A percentile compares a stretch with the other conserved stretches of the same genome.
Conservation (phyloP, 2,888 invertebrate species). For the Dilophus febrilis region DNA sequence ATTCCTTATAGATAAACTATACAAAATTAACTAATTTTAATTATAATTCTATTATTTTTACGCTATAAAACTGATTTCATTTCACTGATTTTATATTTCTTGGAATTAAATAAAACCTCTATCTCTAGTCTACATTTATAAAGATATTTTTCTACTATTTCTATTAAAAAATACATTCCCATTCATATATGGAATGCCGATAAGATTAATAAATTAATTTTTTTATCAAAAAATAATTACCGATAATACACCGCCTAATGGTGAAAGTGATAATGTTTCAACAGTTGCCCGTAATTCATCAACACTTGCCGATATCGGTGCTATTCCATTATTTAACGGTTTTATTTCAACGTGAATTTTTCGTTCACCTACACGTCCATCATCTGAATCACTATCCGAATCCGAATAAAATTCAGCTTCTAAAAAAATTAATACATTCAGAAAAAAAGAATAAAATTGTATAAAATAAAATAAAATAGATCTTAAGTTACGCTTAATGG, state of each 20-base stretch:
- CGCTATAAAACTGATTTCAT: no score
- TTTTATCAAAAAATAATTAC: no score
- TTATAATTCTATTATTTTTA: no score
- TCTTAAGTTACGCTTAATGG: background rate
- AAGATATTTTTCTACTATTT: no score
- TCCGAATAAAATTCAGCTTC: constrained; percentile 77
- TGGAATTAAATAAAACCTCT: no score
- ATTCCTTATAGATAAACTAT: no score
- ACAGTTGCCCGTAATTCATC: constrained; percentile 86
- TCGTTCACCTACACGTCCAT: constrained; percentile 68
- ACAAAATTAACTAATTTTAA: no score
- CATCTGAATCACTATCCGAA: constrained; percentile 76
- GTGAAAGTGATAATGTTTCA: constrained; percentile 72
- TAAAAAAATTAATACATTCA: constrained; percentile 35
- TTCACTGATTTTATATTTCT: no score
- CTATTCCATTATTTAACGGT: constrained; percentile 76
- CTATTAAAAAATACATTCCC: no score
- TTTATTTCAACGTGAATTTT: constrained; percentile 92
- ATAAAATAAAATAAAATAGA: background rate
- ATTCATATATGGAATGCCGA: no score
- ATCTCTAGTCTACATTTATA: no score
- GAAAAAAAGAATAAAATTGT: no score
- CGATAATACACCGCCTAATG: constrained; percentile 48
- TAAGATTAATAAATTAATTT: background rate
- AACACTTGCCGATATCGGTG: constrained; percentile 86